These are phyloP conservation scores for Adoxophyes honmai DNA, from an alignment of 1,140 invertebrate genomes.

Conservation along the genomic window DNA sequence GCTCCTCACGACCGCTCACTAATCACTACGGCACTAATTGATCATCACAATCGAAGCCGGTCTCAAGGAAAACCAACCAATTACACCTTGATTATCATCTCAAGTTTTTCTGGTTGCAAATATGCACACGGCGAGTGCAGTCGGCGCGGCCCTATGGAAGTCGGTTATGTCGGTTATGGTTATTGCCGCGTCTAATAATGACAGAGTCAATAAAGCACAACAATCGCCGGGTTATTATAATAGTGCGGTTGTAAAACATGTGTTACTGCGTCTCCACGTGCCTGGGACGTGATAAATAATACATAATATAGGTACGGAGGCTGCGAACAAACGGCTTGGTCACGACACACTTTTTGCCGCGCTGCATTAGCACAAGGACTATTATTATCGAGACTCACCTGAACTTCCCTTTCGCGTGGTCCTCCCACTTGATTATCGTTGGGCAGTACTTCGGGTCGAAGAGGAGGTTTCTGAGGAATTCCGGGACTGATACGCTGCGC, in stretches of 20 bases:
- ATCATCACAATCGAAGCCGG: not conserved
- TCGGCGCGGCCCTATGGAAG: too few relatives aligned
- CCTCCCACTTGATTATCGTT: slow-evolving; percentile 91
- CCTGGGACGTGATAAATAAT: slow-evolving; percentile 46
- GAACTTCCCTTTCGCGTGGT: slow-evolving; percentile 90
- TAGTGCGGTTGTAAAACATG: slow-evolving; percentile 33
- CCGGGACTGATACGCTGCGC: slow-evolving; percentile 82
- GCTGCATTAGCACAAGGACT: slow-evolving; percentile 1
- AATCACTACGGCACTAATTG: not conserved
- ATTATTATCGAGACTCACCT: slow-evolving; percentile 50
- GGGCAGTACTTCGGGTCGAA: slow-evolving; percentile 87
- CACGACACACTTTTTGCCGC: slow-evolving; percentile 36
- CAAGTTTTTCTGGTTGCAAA: not conserved
- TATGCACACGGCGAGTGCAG: not conserved
- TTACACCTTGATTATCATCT: slow-evolving; percentile 2
- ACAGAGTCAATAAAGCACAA: not conserved
- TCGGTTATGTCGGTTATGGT: too few relatives aligned
- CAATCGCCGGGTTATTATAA: slow-evolving; percentile 24
- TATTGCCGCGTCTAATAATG: not conserved
- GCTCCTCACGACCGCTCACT: not conserved
- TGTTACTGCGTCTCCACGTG: slow-evolving; percentile 40
- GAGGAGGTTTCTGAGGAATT: slow-evolving; percentile 89
- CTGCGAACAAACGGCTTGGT: slow-evolving; percentile 32
- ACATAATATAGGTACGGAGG: slow-evolving; percentile 37
- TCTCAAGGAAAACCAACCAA: slow-evolving; percentile 2